Evolutionary conservation across 1,140 invertebrate genomes (phyloP), one percentile per base, ranked within the genome.

Genomic region (Drosophila ironensis): DNA sequence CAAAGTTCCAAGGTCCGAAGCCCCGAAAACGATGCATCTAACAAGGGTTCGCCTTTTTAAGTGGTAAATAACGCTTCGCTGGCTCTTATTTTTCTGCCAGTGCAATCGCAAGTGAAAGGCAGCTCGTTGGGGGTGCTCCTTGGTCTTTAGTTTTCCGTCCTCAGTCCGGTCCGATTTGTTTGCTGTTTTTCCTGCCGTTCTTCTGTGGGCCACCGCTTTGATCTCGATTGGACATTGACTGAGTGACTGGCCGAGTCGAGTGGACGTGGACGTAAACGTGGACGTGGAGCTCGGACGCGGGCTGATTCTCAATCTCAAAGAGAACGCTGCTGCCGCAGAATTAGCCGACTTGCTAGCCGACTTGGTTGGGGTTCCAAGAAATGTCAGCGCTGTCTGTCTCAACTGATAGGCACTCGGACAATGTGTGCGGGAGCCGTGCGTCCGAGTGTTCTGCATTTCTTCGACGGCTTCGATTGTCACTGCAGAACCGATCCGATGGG

Each of bases 101-200:
- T 37, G 14, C 30, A 52, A n/a, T 17, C 14, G 48, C 56, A 45
- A 67, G 63, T 67, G 63, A 67, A 67, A 67, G 63, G 63, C 42
- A 67, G 35, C 27, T 41, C 28, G 20, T 38, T 28, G 35, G 30
- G 56, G 54, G 60, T 48, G 60, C 16, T 35, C 38, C 37, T 22
- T 54, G 33, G 7, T 54, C 48, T 51, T 17, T 20, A 28, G 11
- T 30, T 41, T 61, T 57, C 24, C n/a, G 25, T 44, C 50, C 35
- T 27, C 20, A n/a, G n/a, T n/a, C n/a, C n/a, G n/a, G n/a, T n/a
- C n/a, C n/a, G n/a, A n/a, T n/a, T n/a, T n/a, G n/a, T 48, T n/a
- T 14, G 14, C 8, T 30, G 25, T 40, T 46, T 22, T 22, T 22
- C 5, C 5, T 22, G 2, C 2, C 5, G 2, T 22, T 22, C 5